Evolutionary conservation across 2,797 vertebrate genomes (phyloP), one percentile per base, ranked within the genome.

Genomic region (Florisuga fusca): DNA sequence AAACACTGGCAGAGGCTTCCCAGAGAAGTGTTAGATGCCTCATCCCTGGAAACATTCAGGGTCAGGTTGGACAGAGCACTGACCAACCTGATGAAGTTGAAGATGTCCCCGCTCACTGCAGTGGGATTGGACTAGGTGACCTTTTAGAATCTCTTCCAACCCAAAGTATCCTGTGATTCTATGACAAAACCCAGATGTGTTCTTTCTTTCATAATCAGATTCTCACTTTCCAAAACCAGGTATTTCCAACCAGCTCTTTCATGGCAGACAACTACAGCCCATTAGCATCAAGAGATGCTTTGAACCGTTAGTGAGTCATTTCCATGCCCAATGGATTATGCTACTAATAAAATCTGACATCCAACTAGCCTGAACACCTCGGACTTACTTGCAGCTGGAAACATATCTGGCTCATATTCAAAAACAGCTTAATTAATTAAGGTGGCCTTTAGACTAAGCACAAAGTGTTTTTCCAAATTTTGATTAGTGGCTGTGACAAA

Each of bases 281-380:
- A 2, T 84, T 50, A 91, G 75, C 77, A 61, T 72, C 34, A 45
- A 92, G 61, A 55, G 50, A 80, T n/a, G 45, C 67, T 89, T 75
- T 83, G 81, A 93, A 92, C 92, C 34, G 69, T 63, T 94, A 41
- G 27, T 68, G 92, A 72, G 62, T 89, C 82, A 54, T 68, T 90
- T 89, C 81, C 79, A 29, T 64, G 73, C 48, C 93, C 71, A 92
- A 41, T 41, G 82, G 80, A 84, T 94, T 95, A 43, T 64, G 46
- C 77, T 68, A 1, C 59, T 43, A n/a, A 94, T 93, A 87, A 87
- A 93, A 96, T 67, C 61, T 3, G n/a, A 72, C 66, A 62, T 38
- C 76, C 31, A 78, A 86, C 87, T 62, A 78, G 72, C 48, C 68
- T 46, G 72, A 85, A 64, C 62, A 68, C 31, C 75, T 66, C 21